A percentile compares a stretch with the other conserved stretches of the same genome.
These are phyloP conservation scores for Syngnathus scovelli DNA, from an alignment of 2,113 vertebrate genomes.

Conservation along the genomic window DNA sequence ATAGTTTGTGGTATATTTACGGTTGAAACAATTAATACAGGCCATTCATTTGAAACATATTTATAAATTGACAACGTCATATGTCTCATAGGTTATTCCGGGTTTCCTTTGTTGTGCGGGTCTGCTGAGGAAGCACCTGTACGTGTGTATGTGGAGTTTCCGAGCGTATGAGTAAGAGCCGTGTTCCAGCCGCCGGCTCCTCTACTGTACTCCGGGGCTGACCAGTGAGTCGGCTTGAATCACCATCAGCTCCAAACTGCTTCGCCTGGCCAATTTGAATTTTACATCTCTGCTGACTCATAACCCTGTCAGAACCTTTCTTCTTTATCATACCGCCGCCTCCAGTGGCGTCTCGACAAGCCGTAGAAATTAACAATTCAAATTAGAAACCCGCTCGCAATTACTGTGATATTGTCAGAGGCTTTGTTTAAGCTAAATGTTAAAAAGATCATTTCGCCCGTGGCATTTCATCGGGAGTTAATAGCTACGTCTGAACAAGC, in stretches of 20 bases:
- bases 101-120: slow-evolving; percentile 12
- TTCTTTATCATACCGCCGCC: slow-evolving; percentile 57
- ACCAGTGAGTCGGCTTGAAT: slow-evolving; percentile 61
- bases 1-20: too few species aligned
- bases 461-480: slow-evolving; percentile 33
- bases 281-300: slow-evolving; percentile 70
- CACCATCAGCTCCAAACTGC: slow-evolving; percentile 65
- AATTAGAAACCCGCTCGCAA: slow-evolving; percentile 41
- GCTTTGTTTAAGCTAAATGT: slow-evolving; percentile 46
- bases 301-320: slow-evolving; percentile 64
- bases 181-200: slow-evolving; percentile 41
- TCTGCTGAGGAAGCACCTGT: slow-evolving; percentile 61
- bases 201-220: slow-evolving; percentile 54
- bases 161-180: slow-evolving; percentile 37
- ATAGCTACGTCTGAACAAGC: slow-evolving; percentile 29
- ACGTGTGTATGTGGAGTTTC: slow-evolving; percentile 19
- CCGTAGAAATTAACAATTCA: slow-evolving; percentile 54
- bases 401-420: slow-evolving; percentile 44
- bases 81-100: background rate
- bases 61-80: background rate
- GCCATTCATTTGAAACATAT: background rate
- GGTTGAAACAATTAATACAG: too few species aligned
- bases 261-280: slow-evolving; percentile 66
- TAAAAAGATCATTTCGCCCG: slow-evolving; percentile 45
- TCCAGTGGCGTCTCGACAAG: slow-evolving; percentile 48